Base-by-base conservation (phyloP, 2,888 invertebrate genomes). In the Desoria tigrina region DNA sequence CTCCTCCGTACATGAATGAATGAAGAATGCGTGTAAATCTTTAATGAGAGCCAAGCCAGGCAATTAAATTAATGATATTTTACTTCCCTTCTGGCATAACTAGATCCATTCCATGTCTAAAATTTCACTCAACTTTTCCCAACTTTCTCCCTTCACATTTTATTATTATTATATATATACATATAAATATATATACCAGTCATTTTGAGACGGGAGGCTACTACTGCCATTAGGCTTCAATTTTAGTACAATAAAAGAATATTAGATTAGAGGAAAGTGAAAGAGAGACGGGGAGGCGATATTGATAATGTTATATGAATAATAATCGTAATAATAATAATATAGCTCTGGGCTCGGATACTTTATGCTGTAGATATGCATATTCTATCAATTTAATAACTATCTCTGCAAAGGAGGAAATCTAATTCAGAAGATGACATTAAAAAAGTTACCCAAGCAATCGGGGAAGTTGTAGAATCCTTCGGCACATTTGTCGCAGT, bases 401-500 rank as follows among this genome's bases (percentile, higher is more conserved):
- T n/a, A n/a, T n/a, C n/a, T n/a, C n/a, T n/a, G n/a, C n/a, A n/a
- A n/a, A n/a, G n/a, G n/a, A n/a, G n/a, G n/a, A n/a, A n/a, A n/a
- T n/a, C n/a, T 11, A 45, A 45, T 45, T 45, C 16, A 45, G 21
- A 45, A 45, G 6, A 45, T 45, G n/a, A 45, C n/a, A n/a, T n/a
- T n/a, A n/a, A n/a, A n/a, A n/a, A n/a, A n/a, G n/a, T 71, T 61
- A 73, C 73, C 69, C 3, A 69, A 56, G 42, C 76, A 94, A 66
- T 89, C 86, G 0, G 92, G 90, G 73, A 90, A 93, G 72, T 89
- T 88, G 80, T 88, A 98, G 78, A 84, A 94, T 51, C 92, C 92
- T 65, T 90, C 87, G 11, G 90, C 90, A 79, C 99, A 99, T 71
- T 89, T 85, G 78, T 92, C 88, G 78, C 97, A 97, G 68, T 88